Conservation (phyloP, 2,888 invertebrate species). For the Nasonovia ribisnigri region DNA sequence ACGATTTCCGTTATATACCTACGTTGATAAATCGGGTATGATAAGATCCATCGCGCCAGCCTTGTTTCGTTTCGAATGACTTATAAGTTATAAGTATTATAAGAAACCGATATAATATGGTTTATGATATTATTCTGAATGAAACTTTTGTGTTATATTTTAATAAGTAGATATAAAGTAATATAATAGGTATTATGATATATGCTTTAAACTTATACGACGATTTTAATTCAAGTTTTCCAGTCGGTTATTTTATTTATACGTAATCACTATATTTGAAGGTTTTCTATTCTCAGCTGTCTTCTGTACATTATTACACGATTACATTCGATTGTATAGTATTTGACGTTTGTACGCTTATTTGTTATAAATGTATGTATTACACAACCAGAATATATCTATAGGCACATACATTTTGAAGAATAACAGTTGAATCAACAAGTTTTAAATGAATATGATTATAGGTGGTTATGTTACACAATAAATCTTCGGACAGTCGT, state of each 20-base stretch:
- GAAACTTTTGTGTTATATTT: background rate
- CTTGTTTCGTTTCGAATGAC: background rate
- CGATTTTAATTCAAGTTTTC: background rate
- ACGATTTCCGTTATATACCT: background rate
- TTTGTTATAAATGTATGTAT: background rate
- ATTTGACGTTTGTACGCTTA: background rate
- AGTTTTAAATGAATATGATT: background rate
- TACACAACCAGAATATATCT: background rate
- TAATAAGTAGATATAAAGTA: background rate
- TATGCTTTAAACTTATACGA: background rate
- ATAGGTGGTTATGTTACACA: background rate
- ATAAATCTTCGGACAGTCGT: too few species aligned
- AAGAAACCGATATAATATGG: background rate
- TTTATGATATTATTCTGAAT: background rate
- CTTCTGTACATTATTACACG: background rate
- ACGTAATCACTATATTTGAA: background rate
- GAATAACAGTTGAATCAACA: background rate
- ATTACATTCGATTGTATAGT: background rate
- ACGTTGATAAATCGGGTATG: background rate
- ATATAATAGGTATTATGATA: background rate
- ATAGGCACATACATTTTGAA: background rate
- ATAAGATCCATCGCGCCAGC: background rate
- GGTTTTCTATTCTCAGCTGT: background rate
- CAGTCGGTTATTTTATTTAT: background rate
- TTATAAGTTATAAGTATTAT: too few species aligned